These are phyloP conservation scores for Nyctibius grandis DNA, from an alignment of 2,797 vertebrate species.

Conservation along the genomic window DNA sequence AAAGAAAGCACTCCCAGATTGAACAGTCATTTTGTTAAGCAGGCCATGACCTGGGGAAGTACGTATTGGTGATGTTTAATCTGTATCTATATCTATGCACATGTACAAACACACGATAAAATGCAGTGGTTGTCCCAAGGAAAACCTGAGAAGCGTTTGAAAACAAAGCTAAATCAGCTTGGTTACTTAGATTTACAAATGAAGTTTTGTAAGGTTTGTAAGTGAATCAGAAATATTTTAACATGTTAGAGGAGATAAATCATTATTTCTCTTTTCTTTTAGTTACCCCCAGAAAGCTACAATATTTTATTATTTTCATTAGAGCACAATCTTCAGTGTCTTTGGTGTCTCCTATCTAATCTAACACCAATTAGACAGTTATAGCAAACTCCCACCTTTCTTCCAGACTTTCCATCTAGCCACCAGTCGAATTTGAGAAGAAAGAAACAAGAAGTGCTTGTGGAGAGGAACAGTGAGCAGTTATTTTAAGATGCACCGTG, in stretches of 20 bases:
- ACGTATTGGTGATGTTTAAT: conserved; percentile 43
- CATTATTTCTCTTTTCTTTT: not conserved
- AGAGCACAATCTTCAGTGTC: not conserved
- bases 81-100: conserved; percentile 24
- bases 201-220: not conserved
- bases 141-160: not conserved
- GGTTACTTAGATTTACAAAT: not conserved
- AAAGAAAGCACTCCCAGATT: conserved; percentile 53
- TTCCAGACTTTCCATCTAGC: not conserved
- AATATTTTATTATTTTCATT: not conserved
- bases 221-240: not conserved
- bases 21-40: conserved; percentile 64
- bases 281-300: not conserved
- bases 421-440: not conserved
- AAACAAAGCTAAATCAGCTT: conserved; percentile 1
- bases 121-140: conserved; percentile 5
- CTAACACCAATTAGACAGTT: not conserved
- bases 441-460: not conserved
- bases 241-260: not conserved
- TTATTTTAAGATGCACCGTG: not conserved
- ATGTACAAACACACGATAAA: conserved; percentile 45
- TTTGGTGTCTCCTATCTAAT: not conserved
- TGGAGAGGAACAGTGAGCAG: not conserved
- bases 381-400: not conserved
- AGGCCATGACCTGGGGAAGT: conserved; percentile 25